Evolutionary conservation across 2,888 invertebrate genomes (phyloP).

Genomic region (Callyntrura guangdongensis): DNA sequence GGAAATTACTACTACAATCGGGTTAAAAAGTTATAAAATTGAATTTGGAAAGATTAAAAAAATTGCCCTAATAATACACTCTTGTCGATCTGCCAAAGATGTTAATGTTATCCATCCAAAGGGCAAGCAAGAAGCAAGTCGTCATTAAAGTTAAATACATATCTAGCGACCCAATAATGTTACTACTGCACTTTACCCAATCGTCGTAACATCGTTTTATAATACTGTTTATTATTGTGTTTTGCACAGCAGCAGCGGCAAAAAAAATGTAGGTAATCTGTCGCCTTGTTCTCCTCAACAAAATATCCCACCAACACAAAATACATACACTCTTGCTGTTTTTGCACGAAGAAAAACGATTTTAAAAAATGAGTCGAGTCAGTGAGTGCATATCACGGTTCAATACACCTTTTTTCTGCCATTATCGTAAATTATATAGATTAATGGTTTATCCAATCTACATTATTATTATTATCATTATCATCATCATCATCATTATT

Average conservation of each 20-base stretch:
- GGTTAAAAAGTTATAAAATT: slow-evolving; percentile 23
- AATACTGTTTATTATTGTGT: too few species aligned
- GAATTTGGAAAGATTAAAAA: slow-evolving; percentile 20
- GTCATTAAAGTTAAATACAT: background rate
- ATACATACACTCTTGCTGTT: too few species aligned
- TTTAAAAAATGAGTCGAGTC: background rate
- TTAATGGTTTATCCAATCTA: slow-evolving; percentile 59
- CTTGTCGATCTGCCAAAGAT: background rate
- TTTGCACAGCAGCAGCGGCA: too few species aligned
- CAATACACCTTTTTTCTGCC: slow-evolving; percentile 45
- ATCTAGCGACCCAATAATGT: too few species aligned
- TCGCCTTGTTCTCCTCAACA: slow-evolving; percentile 25
- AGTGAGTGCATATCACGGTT: slow-evolving; percentile 28
- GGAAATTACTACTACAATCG: background rate
- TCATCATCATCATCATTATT: too few species aligned
- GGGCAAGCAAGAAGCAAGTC: background rate
- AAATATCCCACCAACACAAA: too few species aligned
- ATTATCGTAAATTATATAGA: slow-evolving; percentile 67
- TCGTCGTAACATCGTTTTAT: background rate
- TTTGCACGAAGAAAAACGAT: background rate
- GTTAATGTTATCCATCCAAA: too few species aligned
- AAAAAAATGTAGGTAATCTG: slow-evolving; percentile 39
- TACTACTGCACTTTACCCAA: slow-evolving; percentile 31
- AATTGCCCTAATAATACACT: background rate
- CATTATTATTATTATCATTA: slow-evolving; percentile 19